phyloP scores from a whole-genome alignment of 2,113 vertebrate species.

The Arenaria interpres region DNA sequence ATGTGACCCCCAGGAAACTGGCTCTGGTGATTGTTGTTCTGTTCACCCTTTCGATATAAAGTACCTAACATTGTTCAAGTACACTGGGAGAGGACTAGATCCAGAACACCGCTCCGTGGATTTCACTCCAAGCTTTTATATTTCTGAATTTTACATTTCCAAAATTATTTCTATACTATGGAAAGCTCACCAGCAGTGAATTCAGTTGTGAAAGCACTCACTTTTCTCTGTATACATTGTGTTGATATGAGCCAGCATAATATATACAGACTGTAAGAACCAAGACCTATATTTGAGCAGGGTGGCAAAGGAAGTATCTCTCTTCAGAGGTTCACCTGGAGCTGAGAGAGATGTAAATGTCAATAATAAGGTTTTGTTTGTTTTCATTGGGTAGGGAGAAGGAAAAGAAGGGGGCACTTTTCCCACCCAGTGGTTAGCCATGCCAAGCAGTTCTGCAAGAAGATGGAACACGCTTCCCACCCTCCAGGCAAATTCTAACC shows the following conservation, averaged over 20 bases:
- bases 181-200: neutral
- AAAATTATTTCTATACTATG: neutral
- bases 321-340: neutral
- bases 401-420: neutral
- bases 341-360: neutral
- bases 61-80: neutral
- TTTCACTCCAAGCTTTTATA: neutral
- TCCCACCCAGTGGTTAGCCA: neutral
- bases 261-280: neutral
- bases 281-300: neutral
- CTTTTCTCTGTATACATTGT: neutral
- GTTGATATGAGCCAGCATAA: neutral
- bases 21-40: neutral
- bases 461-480: neutral
- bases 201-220: neutral
- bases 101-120: accelerated
- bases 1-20: neutral
- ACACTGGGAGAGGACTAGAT: neutral
- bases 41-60: neutral
- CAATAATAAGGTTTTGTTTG: neutral
- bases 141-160: neutral
- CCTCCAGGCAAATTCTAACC: neutral
- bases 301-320: neutral
- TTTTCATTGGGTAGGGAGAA: neutral
- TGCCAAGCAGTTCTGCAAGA: neutral